Base-by-base conservation (phyloP, 2,797 vertebrate genomes). In the Iguana delicatissima region DNA sequence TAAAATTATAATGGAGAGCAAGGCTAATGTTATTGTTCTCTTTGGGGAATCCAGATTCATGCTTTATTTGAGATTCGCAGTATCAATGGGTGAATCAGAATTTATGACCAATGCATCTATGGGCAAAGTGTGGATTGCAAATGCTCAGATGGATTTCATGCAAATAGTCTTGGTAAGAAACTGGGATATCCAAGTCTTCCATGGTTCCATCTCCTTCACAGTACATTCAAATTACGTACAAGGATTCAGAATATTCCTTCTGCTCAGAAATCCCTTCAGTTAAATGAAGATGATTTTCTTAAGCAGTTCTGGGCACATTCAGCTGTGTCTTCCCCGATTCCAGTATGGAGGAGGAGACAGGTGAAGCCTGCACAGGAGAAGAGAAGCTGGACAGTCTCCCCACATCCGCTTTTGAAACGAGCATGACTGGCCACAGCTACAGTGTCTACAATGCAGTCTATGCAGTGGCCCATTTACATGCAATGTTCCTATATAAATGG, bases 181-280 rank as follows among this genome's bases (percentile, higher is more conserved):
- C 1, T 0, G 18, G 42, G 38, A 64, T 32, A 35, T 42, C 57
- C 13, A 77, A 29, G 52, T 7, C 50, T 83, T 92, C 14, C 88
- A 92, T 57, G 84, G 91, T 14, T 85, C 87, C 38, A 52, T 89
- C 83, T 18, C 83, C 18, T 74, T 91, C 50, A 6, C 83, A 73
- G 74, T 89, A 20, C 77, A 89, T 38, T 73, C 84, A 6, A 64
- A 52, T 38, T 38, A 82, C 6, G n/a, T 91, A 4, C 55, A 80
- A 16, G 91, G 83, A 1, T 91, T 91, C 85, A 89, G 73, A 59
- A 7, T 26, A 3, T 91, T 86, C 69, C 62, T 91, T 85, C 85
- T 82, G 18, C 79, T 26, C 7, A 59, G 57, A 76, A 64, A 86
- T 74, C 84, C 84, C 18, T 82, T 57, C 32, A 82, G 35, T 9